Evolutionary conservation across 2,888 invertebrate species (phyloP), one percentile per base, ranked within the genome.

Genomic region (Teinopalpus imperialis): DNA sequence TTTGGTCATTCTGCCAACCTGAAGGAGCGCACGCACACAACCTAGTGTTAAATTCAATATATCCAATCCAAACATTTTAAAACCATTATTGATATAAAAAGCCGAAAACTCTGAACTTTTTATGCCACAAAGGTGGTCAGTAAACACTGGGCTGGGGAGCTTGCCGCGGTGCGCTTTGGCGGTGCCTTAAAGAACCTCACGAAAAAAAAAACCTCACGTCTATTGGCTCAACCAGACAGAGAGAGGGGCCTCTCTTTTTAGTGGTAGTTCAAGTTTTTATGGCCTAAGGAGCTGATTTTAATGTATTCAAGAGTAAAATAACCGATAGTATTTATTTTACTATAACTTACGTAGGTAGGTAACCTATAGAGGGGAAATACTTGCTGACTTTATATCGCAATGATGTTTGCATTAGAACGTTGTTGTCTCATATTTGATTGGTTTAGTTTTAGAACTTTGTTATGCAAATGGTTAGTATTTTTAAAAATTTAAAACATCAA

Each of bases 101-200:
- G 35, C 14, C 29, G 4, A 36, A 43, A 36, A 27, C 29, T 36
- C 23, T 10, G 35, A 21, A 23, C 23, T 44, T 44, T 44, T 44
- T 44, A 26, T 37, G 30, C 16, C 26, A 24, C 23, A 44, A 37
- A 44, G 44, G 44, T 44, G 37, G 44, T 43, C 35, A 43, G 44
- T 14, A 44, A 44, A 44, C 44, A 44, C 31, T 31, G 37, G 30
- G 24, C 24, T 10, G 37, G 37, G 14, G 32, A 24, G 21, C 27
- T 14, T 26, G 34, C 14, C 21, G 37, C 44, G 44, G 44, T 31
- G 20, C 6, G 30, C 44, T 44, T 44, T 44, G 44, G 37, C 44
- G 44, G 44, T 31, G 24, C n/a, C 24, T 30, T 31, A 37, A 44
- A 44, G 44, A 31, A 26, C 23, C 24, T 23, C 8, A 9, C 20